Conservation (phyloP, 2,888 invertebrate genomes). For the Eilema caniola region DNA sequence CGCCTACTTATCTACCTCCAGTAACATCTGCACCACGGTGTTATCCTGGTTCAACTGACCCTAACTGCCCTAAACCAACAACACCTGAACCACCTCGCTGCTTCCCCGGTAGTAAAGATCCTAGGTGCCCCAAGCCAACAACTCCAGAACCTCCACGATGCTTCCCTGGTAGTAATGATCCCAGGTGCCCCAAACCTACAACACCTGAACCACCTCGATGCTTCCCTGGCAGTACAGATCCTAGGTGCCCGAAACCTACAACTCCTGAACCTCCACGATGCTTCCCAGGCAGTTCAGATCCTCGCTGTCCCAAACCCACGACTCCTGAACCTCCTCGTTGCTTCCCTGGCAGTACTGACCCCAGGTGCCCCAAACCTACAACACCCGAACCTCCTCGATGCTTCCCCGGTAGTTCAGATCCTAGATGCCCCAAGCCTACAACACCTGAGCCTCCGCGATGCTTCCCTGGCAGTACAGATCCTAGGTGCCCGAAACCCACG, state of each 20-base stretch:
- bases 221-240: slow-evolving; percentile 52
- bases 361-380: slow-evolving; percentile 53
- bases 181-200: slow-evolving; percentile 61
- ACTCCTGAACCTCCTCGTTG: slow-evolving; percentile 8
- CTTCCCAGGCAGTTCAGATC: slow-evolving; percentile 7
- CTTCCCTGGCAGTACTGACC: slow-evolving; percentile 57
- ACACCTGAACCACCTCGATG: slow-evolving; percentile 36
- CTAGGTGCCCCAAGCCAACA: slow-evolving; percentile 53
- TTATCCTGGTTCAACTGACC: slow-evolving; percentile 54
- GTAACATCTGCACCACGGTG: slow-evolving; percentile 41
- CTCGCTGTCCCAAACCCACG: slow-evolving; percentile 9
- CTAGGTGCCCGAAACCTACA: slow-evolving; percentile 61
- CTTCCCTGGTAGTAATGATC: slow-evolving; percentile 68
- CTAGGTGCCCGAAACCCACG: slow-evolving; percentile 60
- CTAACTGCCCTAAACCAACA: slow-evolving; percentile 60
- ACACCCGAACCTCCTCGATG: slow-evolving; percentile 48
- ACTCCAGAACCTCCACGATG: slow-evolving; percentile 58
- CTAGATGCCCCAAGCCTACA: slow-evolving; percentile 56
- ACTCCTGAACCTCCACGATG: slow-evolving; percentile 20
- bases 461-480: slow-evolving; percentile 60
- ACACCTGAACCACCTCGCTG: slow-evolving; percentile 9
- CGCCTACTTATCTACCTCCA: slow-evolving; percentile 59
- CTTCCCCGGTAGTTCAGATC: slow-evolving; percentile 54
- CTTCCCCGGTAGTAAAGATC: too few relatives aligned
- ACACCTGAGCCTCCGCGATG: slow-evolving; percentile 56